Evolutionary conservation across 2,888 invertebrate genomes (phyloP), one percentile per base, ranked within the genome.

Genomic region (Diaphora mendica): DNA sequence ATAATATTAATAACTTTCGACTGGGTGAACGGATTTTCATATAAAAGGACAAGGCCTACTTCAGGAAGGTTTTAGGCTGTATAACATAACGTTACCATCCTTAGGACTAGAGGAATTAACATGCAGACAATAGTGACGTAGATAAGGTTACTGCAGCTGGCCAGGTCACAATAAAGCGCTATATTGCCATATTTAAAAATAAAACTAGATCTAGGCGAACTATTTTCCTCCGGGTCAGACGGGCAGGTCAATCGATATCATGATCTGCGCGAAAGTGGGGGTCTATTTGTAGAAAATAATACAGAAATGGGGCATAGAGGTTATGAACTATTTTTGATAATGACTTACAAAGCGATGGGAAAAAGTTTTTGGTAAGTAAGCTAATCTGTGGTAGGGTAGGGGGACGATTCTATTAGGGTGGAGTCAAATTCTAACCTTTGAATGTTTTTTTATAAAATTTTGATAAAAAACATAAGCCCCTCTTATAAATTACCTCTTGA

Each of bases 251-350:
- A 20, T 51, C 33, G 35, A 48, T 71, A 26, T 51, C 8, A 13
- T 62, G 39, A n/a, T 44, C 51, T 51, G 35, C 23, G 15, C 42
- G 3, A 39, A 48, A 51, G 15, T 68, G 3, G 35, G 35, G 33
- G 9, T 51, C 17, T 68, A 55, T 68, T 68, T 68, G n/a, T 35
- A 35, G 59, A 62, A 15, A 62, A 62, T 30, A 62, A 55, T 62
- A 62, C 1, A 30, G 15, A 30, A 62, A 62, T 62, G 13, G 15
- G 13, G n/a, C 26, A 59, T 3, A 59, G n/a, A 15, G 26, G 0
- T 13, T 55, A 4, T 26, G 3, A 0, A 30, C 15, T 17, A 62
- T 44, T 44, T 15, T 44, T 44, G 2, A 44, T 15, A 44, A 44
- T 15, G 15, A 44, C 44, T 15, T 44, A 15, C 15, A 44, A 44